Percentiles rank a stretch among this genome's conserved stretches.
Evolutionary conservation across 2,888 invertebrate species (phyloP).

Genomic region (Caenorhabditis sp.): DNA sequence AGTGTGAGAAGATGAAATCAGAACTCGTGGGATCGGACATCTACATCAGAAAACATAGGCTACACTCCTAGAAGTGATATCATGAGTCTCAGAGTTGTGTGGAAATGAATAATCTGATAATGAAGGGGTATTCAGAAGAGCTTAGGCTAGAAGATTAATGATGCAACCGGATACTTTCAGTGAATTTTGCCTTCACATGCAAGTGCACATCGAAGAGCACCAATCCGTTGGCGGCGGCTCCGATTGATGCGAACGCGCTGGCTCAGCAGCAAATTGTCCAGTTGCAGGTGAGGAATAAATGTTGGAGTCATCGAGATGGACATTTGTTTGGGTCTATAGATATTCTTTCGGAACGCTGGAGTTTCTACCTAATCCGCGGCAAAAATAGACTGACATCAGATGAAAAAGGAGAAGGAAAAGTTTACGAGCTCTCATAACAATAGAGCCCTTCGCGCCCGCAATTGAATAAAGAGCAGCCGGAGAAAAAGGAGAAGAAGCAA

Average conservation of each 20-base stretch:
- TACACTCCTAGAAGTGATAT: neutral
- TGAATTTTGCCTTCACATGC: conserved; percentile 66
- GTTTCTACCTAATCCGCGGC: neutral
- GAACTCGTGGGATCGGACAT: neutral
- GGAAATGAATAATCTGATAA: neutral
- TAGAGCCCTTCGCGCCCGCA: neutral
- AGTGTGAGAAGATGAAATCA: neutral
- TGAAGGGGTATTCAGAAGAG: no score
- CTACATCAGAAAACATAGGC: neutral
- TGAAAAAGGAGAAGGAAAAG: conserved; percentile 14
- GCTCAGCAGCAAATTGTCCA: conserved; percentile 78
- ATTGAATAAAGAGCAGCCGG: conserved; percentile 6
- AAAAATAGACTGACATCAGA: conserved; percentile 32
- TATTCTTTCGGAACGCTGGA: no score
- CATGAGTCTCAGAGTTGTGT: neutral
- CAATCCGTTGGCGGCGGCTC: conserved; percentile 61
- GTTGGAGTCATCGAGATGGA: neutral
- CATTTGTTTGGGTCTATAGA: no score
- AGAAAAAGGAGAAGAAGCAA: no score
- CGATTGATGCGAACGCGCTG: conserved; percentile 71
- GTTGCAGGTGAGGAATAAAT: conserved; percentile 66
- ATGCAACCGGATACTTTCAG: conserved; percentile 44
- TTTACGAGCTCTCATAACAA: conserved; percentile 7
- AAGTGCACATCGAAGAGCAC: conserved; percentile 63
- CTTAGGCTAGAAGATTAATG: neutral